These are phyloP conservation scores for Scortum barcoo DNA, from an alignment of 2,113 vertebrate genomes.

Conservation along the genomic window DNA sequence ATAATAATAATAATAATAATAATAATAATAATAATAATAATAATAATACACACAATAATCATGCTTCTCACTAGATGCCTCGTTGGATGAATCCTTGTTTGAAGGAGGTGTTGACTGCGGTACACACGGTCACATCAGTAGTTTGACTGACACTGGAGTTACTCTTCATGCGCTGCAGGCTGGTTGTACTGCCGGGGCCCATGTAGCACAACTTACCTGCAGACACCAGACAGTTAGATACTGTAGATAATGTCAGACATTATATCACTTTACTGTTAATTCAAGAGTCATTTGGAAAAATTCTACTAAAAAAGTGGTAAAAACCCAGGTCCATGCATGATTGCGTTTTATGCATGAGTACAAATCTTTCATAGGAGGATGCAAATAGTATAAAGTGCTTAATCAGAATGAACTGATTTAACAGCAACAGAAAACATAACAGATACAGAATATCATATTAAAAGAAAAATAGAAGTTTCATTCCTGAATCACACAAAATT, in stretches of 20 bases:
- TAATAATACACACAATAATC: too few species aligned
- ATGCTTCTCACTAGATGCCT: conserved; percentile 80
- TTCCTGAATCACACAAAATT: background rate
- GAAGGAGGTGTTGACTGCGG: conserved; percentile 69
- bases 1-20: too few species aligned
- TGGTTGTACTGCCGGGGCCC: conserved; percentile 76
- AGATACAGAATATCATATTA: background rate
- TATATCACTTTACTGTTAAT: background rate
- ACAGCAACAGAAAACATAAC: background rate
- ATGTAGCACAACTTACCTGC: conserved; percentile 69
- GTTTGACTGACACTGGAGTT: conserved; percentile 73
- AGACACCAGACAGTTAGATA: background rate
- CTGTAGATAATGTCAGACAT: background rate
- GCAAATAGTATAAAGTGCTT: background rate
- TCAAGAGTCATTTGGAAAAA: background rate
- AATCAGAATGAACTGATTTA: background rate
- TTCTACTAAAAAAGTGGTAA: background rate
- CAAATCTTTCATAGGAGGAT: background rate
- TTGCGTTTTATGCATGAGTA: background rate
- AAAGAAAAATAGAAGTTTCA: background rate
- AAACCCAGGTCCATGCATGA: too few species aligned
- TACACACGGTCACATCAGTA: conserved; percentile 78
- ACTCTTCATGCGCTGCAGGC: conserved; percentile 76
- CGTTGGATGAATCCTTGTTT: conserved; percentile 79
- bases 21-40: too few species aligned